Conservation (phyloP, 2,888 invertebrate genomes). For the Amphipoea oculea region DNA sequence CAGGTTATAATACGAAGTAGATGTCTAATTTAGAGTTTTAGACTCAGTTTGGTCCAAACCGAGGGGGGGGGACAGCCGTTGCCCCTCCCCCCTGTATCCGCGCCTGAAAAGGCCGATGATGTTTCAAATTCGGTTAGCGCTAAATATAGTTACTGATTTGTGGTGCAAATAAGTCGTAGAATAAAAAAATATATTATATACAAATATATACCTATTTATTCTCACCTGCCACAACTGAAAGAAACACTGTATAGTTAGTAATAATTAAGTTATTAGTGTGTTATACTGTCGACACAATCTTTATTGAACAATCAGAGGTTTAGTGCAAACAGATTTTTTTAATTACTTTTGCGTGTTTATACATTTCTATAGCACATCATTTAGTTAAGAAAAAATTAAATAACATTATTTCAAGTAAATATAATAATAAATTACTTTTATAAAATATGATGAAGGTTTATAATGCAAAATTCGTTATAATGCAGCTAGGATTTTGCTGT, state of each 20-base stretch:
- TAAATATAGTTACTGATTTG: too few relatives aligned
- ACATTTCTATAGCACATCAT: background rate
- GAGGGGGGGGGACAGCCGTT: too few relatives aligned
- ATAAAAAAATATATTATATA: constrained; percentile 36
- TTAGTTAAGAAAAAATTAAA: background rate
- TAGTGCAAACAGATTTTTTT: background rate
- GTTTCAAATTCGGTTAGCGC: too few relatives aligned
- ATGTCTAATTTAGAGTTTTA: too few relatives aligned
- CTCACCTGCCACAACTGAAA: constrained; percentile 80
- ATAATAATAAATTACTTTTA: constrained; percentile 10
- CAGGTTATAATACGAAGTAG: too few relatives aligned
- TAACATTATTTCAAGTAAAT: constrained; percentile 6
- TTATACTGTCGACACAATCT: background rate
- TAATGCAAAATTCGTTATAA: constrained; percentile 1
- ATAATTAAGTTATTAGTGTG: constrained; percentile 31
- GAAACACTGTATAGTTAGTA: constrained; percentile 71
- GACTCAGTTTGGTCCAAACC: too few relatives aligned
- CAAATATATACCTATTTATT: constrained; percentile 62
- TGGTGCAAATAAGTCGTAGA: too few relatives aligned
- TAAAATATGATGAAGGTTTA: constrained; percentile 10
- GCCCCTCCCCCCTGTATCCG: too few relatives aligned
- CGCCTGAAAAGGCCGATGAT: too few relatives aligned
- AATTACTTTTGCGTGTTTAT: background rate
- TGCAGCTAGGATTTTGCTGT: constrained; percentile 13
- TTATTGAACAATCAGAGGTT: background rate